phyloP scores from a whole-genome alignment of 2,888 invertebrate genomes.

The Eristalis arbustorum region DNA sequence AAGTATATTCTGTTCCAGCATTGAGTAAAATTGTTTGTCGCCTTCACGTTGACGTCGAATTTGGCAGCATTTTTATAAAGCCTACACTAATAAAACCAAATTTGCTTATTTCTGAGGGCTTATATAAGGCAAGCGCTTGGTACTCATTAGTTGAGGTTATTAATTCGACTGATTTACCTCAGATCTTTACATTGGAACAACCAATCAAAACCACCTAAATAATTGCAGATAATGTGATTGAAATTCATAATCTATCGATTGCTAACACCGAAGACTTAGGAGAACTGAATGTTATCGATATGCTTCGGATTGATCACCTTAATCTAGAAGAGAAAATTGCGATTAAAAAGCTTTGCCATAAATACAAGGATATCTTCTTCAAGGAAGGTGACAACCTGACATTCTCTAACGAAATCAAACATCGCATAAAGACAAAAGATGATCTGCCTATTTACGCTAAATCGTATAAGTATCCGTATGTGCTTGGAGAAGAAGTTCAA shows the following conservation, averaged over 20 bases:
- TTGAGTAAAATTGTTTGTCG: slow-evolving; percentile 36
- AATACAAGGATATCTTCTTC: background rate
- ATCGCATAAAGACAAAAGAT: background rate
- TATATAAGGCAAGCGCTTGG: slow-evolving; percentile 37
- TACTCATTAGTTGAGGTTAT: slow-evolving; percentile 45
- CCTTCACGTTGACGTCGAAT: slow-evolving; percentile 46
- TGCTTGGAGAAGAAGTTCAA: too few species aligned
- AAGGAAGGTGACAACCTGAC: background rate
- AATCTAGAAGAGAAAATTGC: background rate
- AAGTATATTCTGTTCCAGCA: slow-evolving; percentile 19
- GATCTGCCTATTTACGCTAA: background rate
- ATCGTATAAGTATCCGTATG: too few species aligned
- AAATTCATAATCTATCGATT: background rate
- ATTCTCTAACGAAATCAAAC: background rate
- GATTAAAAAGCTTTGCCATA: background rate
- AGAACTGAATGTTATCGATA: background rate
- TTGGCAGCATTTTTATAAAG: slow-evolving; percentile 35
- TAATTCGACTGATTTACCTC: background rate
- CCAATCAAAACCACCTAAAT: background rate
- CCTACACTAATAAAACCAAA: slow-evolving; percentile 8
- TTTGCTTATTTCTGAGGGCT: slow-evolving; percentile 42
- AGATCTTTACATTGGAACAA: background rate
- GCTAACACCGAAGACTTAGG: background rate
- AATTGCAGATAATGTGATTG: background rate
- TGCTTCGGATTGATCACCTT: background rate